Base-by-base conservation (phyloP, 2,113 vertebrate species). In the Mirza zaza region DNA sequence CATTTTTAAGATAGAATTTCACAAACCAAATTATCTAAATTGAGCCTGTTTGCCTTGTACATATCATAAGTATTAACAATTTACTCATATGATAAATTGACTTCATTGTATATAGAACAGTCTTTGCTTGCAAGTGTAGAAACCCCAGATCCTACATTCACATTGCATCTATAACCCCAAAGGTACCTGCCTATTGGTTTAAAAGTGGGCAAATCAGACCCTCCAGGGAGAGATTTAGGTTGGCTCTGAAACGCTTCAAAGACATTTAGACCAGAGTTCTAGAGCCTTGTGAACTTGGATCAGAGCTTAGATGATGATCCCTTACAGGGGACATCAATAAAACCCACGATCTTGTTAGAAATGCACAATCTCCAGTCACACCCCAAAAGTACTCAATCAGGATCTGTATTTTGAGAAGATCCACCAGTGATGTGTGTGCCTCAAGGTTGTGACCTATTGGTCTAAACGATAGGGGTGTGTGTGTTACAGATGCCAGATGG, bases 61-160 rank as follows among this genome's bases (percentile, higher is more conserved):
- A 63, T 25, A 61, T 9, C 25, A 27, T 63, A 63, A 63, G 6
- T 57, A 57, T 57, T 57, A 57, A 29, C 4, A 29, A 63, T 29
- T 61, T 63, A 29, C 61, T 11, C 25, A 29, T 63, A 63, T 29
- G 61, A 63, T 63, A 63, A 63, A 63, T 63, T 63, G 61, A 12
- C 27, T 63, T 29, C 61, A 63, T 29, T 63, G 61, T 63, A 63
- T 81, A 61, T 25, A 34, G 32, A 81, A 48, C 6, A 85, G 6
- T 50, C 9, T 92, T 71, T 81, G 29, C n/a, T 68, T 79, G 6
- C 12, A 79, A 82, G 5, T 42, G 0, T 68, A 50, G 17, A 34
- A 0, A 32, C 0, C 15, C 15, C 6, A 65, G 0, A 77, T 68
- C 8, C 11, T 27, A 73, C 29, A 4, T 48, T 9, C 20, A 12